These are phyloP conservation scores for Ochropleura plecta DNA, from an alignment of 2,888 invertebrate species.

Conservation along the genomic window DNA sequence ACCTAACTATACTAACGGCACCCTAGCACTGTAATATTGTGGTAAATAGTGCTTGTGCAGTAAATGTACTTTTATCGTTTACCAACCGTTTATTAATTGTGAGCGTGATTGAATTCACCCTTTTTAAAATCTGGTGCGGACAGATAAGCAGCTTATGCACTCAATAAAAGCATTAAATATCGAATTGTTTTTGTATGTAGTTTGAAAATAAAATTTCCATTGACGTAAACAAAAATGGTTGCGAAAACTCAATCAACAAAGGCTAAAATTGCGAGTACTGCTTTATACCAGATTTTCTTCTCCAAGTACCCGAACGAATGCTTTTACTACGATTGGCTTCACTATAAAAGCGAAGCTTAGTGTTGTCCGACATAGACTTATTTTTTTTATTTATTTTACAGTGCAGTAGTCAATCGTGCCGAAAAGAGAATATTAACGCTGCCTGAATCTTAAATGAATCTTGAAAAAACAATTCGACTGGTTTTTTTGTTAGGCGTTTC, in stretches of 20 bases:
- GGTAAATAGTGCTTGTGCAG: not conserved
- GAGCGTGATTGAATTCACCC: not conserved
- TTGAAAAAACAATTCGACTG: not conserved
- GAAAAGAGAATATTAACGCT: not conserved
- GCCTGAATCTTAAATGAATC: not conserved
- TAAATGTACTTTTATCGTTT: not conserved
- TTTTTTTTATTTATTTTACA: too few species aligned
- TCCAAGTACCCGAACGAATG: not conserved
- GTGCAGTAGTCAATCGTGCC: not conserved
- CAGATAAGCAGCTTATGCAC: conserved; percentile 33
- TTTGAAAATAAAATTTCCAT: not conserved
- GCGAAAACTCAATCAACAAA: not conserved
- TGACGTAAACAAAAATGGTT: not conserved
- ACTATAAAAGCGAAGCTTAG: not conserved
- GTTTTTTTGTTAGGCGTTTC: not conserved
- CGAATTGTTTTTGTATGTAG: not conserved
- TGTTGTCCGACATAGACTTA: not conserved
- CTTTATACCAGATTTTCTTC: not conserved
- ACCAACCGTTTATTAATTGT: conserved; percentile 4
- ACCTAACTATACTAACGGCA: not conserved
- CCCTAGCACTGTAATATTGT: not conserved
- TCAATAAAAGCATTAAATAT: conserved; percentile 4
- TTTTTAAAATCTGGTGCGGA: conserved; percentile 6
- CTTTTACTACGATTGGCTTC: not conserved
- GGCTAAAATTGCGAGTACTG: not conserved